These are phyloP conservation scores for Xylocopa sonorina DNA, from an alignment of 1,140 invertebrate genomes.

Conservation along the genomic window DNA sequence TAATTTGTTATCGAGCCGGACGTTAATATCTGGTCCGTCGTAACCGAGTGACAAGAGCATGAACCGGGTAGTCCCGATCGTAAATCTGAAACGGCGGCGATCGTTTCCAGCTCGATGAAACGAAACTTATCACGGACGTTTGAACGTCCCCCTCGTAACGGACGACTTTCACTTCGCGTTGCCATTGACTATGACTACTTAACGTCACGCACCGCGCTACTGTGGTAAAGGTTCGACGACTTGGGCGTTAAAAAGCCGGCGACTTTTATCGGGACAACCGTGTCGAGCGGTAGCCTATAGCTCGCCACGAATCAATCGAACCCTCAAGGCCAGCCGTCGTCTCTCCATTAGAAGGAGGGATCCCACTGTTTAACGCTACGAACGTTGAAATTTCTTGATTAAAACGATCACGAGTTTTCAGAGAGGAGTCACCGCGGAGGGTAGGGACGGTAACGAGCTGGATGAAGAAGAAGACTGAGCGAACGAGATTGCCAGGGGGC, in stretches of 20 bases:
- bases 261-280: neutral
- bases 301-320: neutral
- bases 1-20: conserved; percentile 14
- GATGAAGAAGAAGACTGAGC: conserved; percentile 8
- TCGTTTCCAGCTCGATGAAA: conserved; percentile 12
- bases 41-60: neutral
- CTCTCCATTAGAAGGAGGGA: no score
- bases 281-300: neutral
- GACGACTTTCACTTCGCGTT: conserved; percentile 23
- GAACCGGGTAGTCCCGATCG: neutral
- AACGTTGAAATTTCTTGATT: no score
- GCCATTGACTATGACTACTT: conserved; percentile 40
- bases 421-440: neutral
- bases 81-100: conserved; percentile 1
- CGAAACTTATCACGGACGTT: conserved; percentile 14
- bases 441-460: neutral
- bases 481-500: conserved; percentile 35
- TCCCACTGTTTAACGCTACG: no score
- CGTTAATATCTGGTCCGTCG: neutral
- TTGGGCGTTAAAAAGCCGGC: neutral
- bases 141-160: conserved; percentile 3
- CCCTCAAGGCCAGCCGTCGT: neutral
- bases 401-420: neutral
- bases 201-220: neutral
- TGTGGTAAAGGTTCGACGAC: neutral